These are phyloP conservation scores for Lepidonotus clava DNA, from an alignment of 2,888 invertebrate species.

Conservation along the genomic window DNA sequence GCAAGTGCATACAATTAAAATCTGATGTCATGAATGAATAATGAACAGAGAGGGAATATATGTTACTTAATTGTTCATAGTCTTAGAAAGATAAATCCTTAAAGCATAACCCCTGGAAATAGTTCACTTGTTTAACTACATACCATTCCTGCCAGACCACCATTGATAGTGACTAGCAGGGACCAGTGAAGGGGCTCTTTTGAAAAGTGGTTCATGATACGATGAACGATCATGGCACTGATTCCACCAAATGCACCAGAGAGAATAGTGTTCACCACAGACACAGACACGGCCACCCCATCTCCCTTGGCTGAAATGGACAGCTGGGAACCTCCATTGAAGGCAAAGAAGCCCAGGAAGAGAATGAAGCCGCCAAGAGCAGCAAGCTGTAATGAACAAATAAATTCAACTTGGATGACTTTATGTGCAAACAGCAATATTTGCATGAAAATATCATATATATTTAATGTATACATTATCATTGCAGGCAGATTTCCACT, in stretches of 20 bases:
- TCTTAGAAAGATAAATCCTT: too few relatives aligned
- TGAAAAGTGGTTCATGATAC: neutral
- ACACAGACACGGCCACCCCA: conserved; percentile 78
- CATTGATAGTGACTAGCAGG: conserved; percentile 82
- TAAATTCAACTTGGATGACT: too few relatives aligned
- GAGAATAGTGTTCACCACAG: conserved; percentile 81
- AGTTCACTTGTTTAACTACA: too few relatives aligned
- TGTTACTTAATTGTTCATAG: too few relatives aligned
- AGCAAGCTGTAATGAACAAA: conserved; percentile 72
- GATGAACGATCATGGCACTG: conserved; percentile 65
- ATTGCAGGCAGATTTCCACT: too few relatives aligned
- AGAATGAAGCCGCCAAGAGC: conserved; percentile 80
- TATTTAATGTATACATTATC: too few relatives aligned
- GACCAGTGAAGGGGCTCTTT: conserved; percentile 78
- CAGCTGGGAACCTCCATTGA: conserved; percentile 81
- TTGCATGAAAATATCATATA: too few relatives aligned
- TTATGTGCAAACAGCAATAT: too few relatives aligned
- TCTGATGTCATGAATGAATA: too few relatives aligned
- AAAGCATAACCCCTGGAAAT: too few relatives aligned
- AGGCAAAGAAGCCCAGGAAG: conserved; percentile 82
- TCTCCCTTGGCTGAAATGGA: conserved; percentile 79
- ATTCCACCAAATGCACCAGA: conserved; percentile 80
- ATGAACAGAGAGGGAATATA: too few relatives aligned
- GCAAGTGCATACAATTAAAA: too few relatives aligned
- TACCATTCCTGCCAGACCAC: conserved; percentile 82